These are phyloP conservation scores for Butorides virescens DNA, from an alignment of 2,113 vertebrate species.

Conservation along the genomic window DNA sequence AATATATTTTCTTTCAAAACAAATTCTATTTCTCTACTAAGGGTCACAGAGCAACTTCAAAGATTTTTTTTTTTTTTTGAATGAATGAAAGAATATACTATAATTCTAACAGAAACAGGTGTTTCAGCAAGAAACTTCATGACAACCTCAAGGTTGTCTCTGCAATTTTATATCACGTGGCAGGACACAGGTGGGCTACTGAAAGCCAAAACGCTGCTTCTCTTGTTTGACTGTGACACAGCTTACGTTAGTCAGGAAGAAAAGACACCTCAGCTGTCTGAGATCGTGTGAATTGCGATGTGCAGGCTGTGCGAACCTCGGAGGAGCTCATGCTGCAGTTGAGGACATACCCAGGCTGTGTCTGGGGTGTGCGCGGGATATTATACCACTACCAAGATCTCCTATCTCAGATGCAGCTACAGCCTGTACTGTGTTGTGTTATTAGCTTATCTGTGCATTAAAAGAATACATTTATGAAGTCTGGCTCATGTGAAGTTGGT, in stretches of 20 bases:
- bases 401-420: background rate
- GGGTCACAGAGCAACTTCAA: background rate
- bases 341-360: background rate
- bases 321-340: background rate
- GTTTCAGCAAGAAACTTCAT: background rate
- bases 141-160: background rate
- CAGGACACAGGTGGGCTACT: background rate
- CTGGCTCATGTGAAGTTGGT: background rate
- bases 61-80: background rate
- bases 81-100: background rate
- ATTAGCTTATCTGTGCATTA: background rate
- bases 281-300: rapidly evolving
- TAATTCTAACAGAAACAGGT: background rate
- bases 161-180: background rate
- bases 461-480: background rate
- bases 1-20: background rate
- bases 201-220: background rate
- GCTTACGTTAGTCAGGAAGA: background rate
- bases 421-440: background rate
- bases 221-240: background rate
- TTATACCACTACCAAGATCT: background rate
- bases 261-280: background rate
- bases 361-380: background rate
- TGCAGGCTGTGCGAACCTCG: background rate
- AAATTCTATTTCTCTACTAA: background rate